These are phyloP conservation scores for Solenodon paradoxus DNA, from an alignment of 2,113 vertebrate species.

Conservation along the genomic window DNA sequence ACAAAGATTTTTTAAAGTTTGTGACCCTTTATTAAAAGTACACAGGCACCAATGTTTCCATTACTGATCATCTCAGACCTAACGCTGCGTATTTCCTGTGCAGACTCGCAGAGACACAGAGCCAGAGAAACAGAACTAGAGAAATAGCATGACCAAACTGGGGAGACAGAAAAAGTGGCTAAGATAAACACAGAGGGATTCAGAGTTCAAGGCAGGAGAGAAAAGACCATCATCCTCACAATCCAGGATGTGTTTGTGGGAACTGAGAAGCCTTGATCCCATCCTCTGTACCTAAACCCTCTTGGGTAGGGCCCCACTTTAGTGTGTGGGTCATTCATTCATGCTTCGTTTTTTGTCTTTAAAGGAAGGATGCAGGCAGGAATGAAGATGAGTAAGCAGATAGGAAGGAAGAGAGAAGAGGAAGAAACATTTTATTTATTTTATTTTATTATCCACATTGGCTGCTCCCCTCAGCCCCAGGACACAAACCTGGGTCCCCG, in stretches of 20 bases:
- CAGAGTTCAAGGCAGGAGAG: not conserved
- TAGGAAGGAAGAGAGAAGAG: too few relatives aligned
- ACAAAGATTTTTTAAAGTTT: not conserved
- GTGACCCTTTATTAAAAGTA: constrained; percentile 10
- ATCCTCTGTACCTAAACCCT: not conserved
- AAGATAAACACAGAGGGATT: not conserved
- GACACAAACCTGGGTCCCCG: too few relatives aligned
- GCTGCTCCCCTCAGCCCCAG: too few relatives aligned
- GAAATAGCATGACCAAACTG: not conserved
- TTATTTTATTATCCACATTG: too few relatives aligned
- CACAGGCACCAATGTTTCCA: constrained; percentile 33
- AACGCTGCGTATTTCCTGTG: constrained; percentile 55
- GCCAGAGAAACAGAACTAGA: constrained; percentile 1
- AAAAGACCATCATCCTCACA: not conserved
- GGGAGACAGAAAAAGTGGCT: constrained; percentile 33
- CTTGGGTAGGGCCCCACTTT: not conserved
- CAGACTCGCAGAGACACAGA: not conserved
- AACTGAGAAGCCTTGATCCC: not conserved
- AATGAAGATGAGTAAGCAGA: too few relatives aligned
- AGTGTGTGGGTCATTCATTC: not conserved
- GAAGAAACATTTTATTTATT: too few relatives aligned
- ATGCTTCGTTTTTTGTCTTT: too few relatives aligned
- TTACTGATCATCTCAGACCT: constrained; percentile 21
- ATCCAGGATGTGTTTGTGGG: not conserved
- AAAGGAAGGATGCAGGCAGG: too few relatives aligned